Evolutionary conservation across 2,888 invertebrate genomes (phyloP).

Genomic region (Xestoiulus laeticollis): DNA sequence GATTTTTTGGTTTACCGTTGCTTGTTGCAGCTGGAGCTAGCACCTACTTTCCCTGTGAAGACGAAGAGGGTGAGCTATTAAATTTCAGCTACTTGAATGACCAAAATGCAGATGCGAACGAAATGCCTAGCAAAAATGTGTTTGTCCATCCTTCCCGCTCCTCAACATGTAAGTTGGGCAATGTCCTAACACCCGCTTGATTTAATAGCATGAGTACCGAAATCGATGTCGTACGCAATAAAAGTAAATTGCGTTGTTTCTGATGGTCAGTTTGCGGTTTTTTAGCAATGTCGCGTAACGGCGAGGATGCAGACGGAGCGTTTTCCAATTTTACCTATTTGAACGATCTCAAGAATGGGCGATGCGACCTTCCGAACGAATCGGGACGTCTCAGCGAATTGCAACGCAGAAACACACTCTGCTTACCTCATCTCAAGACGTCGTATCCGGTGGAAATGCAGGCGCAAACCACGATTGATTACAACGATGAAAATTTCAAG

Average conservation of each 20-base stretch:
- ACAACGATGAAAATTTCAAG: constrained; percentile 53
- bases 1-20: too few species aligned
- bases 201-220: not conserved
- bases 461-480: constrained; percentile 35
- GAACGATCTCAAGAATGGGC: constrained; percentile 54
- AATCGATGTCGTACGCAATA: not conserved
- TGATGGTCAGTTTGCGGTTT: not conserved
- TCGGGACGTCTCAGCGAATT: constrained; percentile 63
- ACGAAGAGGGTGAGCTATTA: constrained; percentile 58
- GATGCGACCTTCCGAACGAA: constrained; percentile 57
- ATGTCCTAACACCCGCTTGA: not conserved
- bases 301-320: constrained; percentile 56
- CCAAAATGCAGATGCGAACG: constrained; percentile 47
- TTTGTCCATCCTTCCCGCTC: not conserved
- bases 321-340: constrained; percentile 56
- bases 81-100: constrained; percentile 55
- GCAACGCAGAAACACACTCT: constrained; percentile 64
- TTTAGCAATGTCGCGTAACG: not conserved
- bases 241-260: not conserved
- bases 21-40: constrained; percentile 4
- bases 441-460: constrained; percentile 64
- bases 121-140: constrained; percentile 13
- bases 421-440: constrained; percentile 63
- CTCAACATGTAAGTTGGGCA: not conserved
- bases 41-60: constrained; percentile 44